Percentiles rank a stretch among this genome's conserved stretches.
These are phyloP conservation scores for Philonicus albiceps DNA, from an alignment of 2,888 invertebrate species.

Conservation along the genomic window DNA sequence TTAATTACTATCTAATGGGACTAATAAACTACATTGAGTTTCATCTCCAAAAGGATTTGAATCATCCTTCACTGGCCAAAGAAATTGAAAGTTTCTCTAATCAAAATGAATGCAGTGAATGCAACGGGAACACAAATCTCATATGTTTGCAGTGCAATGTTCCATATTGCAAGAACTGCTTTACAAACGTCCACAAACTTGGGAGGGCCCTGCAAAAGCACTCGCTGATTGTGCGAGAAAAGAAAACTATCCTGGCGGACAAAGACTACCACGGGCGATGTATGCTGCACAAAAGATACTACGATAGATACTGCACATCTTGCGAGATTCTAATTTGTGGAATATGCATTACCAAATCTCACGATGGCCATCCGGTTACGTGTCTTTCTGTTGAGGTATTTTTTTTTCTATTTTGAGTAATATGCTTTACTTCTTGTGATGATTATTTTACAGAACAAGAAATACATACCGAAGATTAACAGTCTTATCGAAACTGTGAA, in stretches of 20 bases:
- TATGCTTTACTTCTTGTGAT: not conserved
- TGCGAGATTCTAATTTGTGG: slow-evolving; percentile 53
- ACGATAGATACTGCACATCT: slow-evolving; percentile 52
- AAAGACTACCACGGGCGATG: slow-evolving; percentile 49
- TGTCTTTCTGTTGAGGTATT: slow-evolving; percentile 51
- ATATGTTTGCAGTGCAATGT: slow-evolving; percentile 57
- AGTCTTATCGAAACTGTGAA: slow-evolving; percentile 52
- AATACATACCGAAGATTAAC: slow-evolving; percentile 49
- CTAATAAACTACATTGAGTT: slow-evolving; percentile 42
- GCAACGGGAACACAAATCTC: slow-evolving; percentile 52
- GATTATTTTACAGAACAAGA: slow-evolving; percentile 52
- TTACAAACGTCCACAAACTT: slow-evolving; percentile 55
- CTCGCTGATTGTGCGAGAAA: slow-evolving; percentile 43
- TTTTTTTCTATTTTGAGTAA: not conserved
- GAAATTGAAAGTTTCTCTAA: not conserved
- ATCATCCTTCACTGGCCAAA: not conserved
- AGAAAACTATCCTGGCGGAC: slow-evolving; percentile 45
- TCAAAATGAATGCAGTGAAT: slow-evolving; percentile 56
- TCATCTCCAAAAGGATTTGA: slow-evolving; percentile 7
- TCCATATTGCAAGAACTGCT: slow-evolving; percentile 57
- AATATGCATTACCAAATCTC: slow-evolving; percentile 51
- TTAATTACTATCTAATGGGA: slow-evolving; percentile 61
- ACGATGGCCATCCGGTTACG: slow-evolving; percentile 51
- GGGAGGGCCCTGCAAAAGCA: slow-evolving; percentile 57
- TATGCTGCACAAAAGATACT: slow-evolving; percentile 47